Evolutionary conservation across 2,113 vertebrate genomes (phyloP).

Genomic region (Sturnus vulgaris): DNA sequence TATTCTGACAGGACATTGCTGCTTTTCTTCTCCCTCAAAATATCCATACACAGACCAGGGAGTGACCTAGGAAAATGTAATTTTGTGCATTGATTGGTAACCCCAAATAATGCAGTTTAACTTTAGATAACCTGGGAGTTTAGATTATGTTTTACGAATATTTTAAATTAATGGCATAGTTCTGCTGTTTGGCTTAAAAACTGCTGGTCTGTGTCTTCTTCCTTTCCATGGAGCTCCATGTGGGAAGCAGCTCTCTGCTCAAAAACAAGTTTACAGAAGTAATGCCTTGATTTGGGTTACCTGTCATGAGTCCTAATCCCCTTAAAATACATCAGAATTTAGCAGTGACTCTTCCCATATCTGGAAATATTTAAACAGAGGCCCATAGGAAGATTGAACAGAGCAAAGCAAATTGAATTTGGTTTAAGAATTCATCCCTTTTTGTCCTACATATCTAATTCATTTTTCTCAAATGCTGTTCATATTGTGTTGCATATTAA

Average conservation of each 20-base stretch:
- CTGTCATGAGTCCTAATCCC: neutral
- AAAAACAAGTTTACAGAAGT: neutral
- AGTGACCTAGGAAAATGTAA: neutral
- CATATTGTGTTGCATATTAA: conserved; percentile 61
- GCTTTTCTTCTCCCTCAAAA: neutral
- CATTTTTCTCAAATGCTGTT: conserved; percentile 48
- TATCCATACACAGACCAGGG: neutral
- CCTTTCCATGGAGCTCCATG: neutral
- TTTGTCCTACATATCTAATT: conserved; percentile 50
- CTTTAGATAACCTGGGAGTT: neutral
- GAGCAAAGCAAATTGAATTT: conserved; percentile 28
- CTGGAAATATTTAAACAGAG: neutral
- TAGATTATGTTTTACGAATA: neutral
- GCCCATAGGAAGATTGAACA: neutral
- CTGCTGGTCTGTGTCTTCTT: neutral
- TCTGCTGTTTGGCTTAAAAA: neutral
- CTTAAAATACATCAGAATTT: neutral
- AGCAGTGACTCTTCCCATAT: neutral
- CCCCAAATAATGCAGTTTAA: neutral
- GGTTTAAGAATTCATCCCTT: conserved; percentile 49
- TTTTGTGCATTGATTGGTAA: neutral
- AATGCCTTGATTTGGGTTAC: neutral
- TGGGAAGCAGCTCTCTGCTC: neutral
- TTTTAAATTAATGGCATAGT: neutral
- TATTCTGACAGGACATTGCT: neutral